Base-by-base conservation (phyloP, 2,888 invertebrate genomes). In the Dolichomitus sp. region DNA sequence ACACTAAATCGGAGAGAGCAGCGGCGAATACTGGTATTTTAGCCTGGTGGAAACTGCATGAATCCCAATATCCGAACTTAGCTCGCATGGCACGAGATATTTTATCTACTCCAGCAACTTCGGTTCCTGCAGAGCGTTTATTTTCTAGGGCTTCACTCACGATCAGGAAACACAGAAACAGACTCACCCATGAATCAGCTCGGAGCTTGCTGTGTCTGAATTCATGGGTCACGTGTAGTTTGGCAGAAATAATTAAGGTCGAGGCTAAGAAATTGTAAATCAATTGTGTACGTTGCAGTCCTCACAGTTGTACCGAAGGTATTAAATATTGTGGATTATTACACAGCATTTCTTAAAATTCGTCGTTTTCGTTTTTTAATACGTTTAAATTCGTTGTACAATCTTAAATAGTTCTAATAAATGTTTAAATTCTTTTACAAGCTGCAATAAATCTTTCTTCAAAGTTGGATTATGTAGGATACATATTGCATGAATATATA, bases 141-240 rank as follows among this genome's bases (percentile, higher is more conserved):
- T 85, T 86, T 77, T 86, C 85, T 4, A 83, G 81, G 33, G 79
- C 83, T n/a, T 50, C 42, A 42, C 80, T 81, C 54, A 72, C 80
- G 9, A 79, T 80, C 30, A 70, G 73, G n/a, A n/a, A n/a, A n/a
- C n/a, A n/a, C n/a, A n/a, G n/a, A n/a, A n/a, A n/a, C n/a, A n/a
- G n/a, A n/a, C n/a, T n/a, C n/a, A n/a, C n/a, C n/a, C n/a, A n/a
- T n/a, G n/a, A n/a, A n/a, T n/a, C n/a, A n/a, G n/a, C n/a, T n/a
- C n/a, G n/a, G n/a, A n/a, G n/a, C n/a, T n/a, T n/a, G n/a, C n/a
- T n/a, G n/a, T n/a, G n/a, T n/a, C n/a, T n/a, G n/a, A n/a, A n/a
- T n/a, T n/a, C n/a, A n/a, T n/a, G n/a, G n/a, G n/a, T n/a, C n/a
- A 75, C 75, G 61, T 75, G 65, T 54, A 75, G 75, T 48, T 54